Conservation (phyloP, 2,113 vertebrate species). For the Pseudolaguvia tuberculata region DNA sequence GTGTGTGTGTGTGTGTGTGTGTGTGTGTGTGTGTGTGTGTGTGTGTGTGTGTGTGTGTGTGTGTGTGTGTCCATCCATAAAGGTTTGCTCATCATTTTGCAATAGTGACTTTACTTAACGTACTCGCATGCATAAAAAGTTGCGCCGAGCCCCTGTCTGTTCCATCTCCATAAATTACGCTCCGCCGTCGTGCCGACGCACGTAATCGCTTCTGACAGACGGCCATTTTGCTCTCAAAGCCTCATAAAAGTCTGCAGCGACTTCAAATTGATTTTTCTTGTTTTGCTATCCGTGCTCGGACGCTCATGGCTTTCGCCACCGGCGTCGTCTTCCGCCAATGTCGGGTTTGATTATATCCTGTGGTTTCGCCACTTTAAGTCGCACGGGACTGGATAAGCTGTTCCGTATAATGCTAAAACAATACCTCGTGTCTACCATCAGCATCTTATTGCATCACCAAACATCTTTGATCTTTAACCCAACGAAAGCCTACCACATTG, state of each 20-base stretch:
- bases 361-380: background rate
- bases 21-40: too few species aligned
- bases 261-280: slow-evolving; percentile 52
- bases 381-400: background rate
- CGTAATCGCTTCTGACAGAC: slow-evolving; percentile 49
- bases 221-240: slow-evolving; percentile 36
- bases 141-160: slow-evolving; percentile 26
- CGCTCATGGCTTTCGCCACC: background rate
- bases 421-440: too few species aligned
- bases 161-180: slow-evolving; percentile 53
- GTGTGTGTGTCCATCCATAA: slow-evolving; percentile 10
- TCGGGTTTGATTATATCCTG: slow-evolving; percentile 12
- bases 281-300: slow-evolving; percentile 22
- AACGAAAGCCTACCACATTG: background rate
- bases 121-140: slow-evolving; percentile 47
- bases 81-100: slow-evolving; percentile 48
- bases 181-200: slow-evolving; percentile 36
- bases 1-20: too few species aligned
- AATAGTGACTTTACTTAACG: slow-evolving; percentile 49
- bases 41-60: background rate
- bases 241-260: slow-evolving; percentile 39
- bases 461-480: too few species aligned
- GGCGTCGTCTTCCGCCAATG: slow-evolving; percentile 5
- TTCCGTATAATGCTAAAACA: background rate
- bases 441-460: too few species aligned